These are phyloP conservation scores for Sphenodon punctatus DNA, from an alignment of 2,797 vertebrate genomes.

Conservation along the genomic window DNA sequence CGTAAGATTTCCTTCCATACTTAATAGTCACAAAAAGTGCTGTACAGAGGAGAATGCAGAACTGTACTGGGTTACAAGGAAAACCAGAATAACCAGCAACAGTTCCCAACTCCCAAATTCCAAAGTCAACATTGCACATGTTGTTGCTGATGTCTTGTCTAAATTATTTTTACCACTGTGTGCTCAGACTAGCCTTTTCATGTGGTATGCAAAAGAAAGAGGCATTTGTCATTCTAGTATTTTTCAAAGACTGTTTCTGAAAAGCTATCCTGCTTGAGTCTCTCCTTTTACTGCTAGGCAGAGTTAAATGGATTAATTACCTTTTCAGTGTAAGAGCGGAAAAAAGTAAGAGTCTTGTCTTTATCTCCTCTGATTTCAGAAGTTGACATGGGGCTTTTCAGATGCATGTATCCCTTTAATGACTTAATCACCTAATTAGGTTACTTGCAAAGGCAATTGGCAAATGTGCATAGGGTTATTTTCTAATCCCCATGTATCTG, in stretches of 20 bases:
- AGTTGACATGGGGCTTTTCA: slow-evolving; percentile 85
- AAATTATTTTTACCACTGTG: slow-evolving; percentile 75
- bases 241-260: slow-evolving; percentile 88
- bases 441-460: slow-evolving; percentile 84
- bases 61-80: slow-evolving; percentile 50
- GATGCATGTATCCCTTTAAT: slow-evolving; percentile 84
- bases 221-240: slow-evolving; percentile 85
- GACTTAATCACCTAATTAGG: slow-evolving; percentile 97
- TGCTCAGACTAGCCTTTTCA: slow-evolving; percentile 68
- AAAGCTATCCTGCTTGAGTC: slow-evolving; percentile 85
- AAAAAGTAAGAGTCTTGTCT: slow-evolving; percentile 71
- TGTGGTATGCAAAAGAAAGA: slow-evolving; percentile 76
- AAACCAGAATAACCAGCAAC: slow-evolving; percentile 62
- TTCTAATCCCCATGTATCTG: slow-evolving; percentile 82
- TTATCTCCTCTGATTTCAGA: slow-evolving; percentile 88
- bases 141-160: slow-evolving; percentile 59
- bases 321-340: slow-evolving; percentile 78
- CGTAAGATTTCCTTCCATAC: too few species aligned
- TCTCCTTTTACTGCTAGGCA: slow-evolving; percentile 73
- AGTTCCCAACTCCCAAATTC: slow-evolving; percentile 38
- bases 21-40: slow-evolving; percentile 24
- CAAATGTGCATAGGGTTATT: slow-evolving; percentile 83
- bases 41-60: slow-evolving; percentile 9
- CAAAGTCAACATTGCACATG: slow-evolving; percentile 55
- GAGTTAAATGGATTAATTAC: slow-evolving; percentile 95